phyloP scores from a whole-genome alignment of 1,140 invertebrate species.

The Lepidurus packardi region DNA sequence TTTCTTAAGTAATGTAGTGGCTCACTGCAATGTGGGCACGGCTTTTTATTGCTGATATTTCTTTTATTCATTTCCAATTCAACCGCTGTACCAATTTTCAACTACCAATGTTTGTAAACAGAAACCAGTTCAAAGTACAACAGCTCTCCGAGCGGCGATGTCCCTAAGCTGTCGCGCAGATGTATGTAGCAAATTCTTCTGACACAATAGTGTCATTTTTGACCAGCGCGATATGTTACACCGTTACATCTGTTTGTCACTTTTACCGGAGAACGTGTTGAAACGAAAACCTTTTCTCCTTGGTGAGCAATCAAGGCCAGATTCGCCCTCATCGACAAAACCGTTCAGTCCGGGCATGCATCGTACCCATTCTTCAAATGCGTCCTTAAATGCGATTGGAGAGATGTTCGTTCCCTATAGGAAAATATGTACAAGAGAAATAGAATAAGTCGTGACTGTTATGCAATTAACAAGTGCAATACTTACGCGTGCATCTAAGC shows the following conservation, averaged over 20 bases:
- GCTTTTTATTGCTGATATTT: neutral
- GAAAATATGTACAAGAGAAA: neutral
- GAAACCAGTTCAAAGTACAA: neutral
- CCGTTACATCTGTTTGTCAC: neutral
- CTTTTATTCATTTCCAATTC: neutral
- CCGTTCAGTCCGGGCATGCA: neutral
- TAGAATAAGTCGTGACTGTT: neutral
- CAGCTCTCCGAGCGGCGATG: neutral
- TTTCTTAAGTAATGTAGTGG: neutral
- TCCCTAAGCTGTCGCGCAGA: no score
- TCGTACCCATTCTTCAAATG: neutral
- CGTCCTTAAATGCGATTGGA: neutral
- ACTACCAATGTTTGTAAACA: neutral
- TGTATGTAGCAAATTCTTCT: no score
- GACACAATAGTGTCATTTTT: no score
- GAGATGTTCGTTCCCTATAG: neutral
- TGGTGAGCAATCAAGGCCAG: neutral
- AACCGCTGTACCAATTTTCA: neutral
- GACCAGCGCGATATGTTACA: neutral
- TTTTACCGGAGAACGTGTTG: neutral
- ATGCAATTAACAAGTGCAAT: neutral
- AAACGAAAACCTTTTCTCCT: neutral
- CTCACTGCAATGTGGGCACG: neutral
- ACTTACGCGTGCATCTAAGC: neutral
- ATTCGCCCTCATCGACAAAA: neutral